A percentile compares a stretch with the other conserved stretches of the same genome.
Evolutionary conservation across 2,113 vertebrate genomes (phyloP).

Genomic region (Ifrita kowaldi): DNA sequence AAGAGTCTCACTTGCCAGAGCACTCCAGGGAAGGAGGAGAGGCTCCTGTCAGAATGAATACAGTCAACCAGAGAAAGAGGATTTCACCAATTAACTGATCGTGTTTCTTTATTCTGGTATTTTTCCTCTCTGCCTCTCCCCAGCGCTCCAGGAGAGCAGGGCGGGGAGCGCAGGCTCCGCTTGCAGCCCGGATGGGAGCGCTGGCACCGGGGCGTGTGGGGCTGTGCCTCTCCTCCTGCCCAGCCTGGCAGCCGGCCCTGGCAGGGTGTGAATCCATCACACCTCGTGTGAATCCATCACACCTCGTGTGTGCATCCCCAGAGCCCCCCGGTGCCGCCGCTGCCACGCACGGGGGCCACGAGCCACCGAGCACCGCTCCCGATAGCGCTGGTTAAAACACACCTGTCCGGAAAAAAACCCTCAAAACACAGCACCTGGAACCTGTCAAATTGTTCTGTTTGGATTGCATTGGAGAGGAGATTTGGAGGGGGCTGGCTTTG

Average conservation of each 20-base stretch:
- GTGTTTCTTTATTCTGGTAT: neutral
- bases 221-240: neutral
- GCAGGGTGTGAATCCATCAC: neutral
- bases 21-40: neutral
- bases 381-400: neutral
- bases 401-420: neutral
- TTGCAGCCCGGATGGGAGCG: accelerated
- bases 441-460: neutral
- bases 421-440: neutral
- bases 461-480: neutral
- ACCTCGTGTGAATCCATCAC: neutral
- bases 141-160: accelerated
- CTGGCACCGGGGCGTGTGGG: accelerated
- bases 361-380: neutral
- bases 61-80: neutral
- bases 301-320: neutral
- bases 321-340: neutral
- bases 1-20: neutral
- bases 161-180: too few species aligned
- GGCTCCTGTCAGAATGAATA: neutral
- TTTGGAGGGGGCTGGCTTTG: neutral
- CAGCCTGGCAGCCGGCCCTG: neutral
- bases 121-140: neutral
- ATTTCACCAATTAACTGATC: neutral
- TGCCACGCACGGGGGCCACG: neutral